These are phyloP conservation scores for Sphaerophoria taeniata DNA, from an alignment of 2,888 invertebrate genomes.

Conservation along the genomic window DNA sequence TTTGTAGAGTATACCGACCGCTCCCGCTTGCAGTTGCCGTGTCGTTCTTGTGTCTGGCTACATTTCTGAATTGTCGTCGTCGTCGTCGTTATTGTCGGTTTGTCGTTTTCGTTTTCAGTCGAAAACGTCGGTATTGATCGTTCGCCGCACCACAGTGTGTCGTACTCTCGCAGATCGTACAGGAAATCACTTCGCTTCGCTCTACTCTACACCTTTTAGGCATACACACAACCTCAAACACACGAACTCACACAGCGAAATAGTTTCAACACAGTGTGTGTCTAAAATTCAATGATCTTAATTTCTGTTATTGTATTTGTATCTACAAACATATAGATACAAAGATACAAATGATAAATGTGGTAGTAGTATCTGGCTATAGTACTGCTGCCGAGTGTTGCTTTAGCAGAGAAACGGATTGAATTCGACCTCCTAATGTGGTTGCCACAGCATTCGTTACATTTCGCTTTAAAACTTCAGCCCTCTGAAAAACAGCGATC, in stretches of 20 bases:
- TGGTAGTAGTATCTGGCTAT: conserved; percentile 43
- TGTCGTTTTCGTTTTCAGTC: conserved; percentile 63
- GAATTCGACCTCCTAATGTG: conserved; percentile 73
- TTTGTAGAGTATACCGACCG: conserved; percentile 30
- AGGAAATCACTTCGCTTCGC: conserved; percentile 58
- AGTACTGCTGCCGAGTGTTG: background rate
- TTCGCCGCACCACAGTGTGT: conserved; percentile 3
- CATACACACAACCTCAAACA: conserved; percentile 39
- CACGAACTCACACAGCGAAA: background rate
- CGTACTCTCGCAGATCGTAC: conserved; percentile 32
- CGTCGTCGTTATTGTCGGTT: conserved; percentile 23
- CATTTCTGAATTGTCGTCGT: conserved; percentile 31
- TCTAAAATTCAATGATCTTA: conserved; percentile 34
- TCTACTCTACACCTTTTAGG: conserved; percentile 53
- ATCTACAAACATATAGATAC: conserved; percentile 8
- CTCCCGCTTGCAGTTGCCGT: conserved; percentile 41
- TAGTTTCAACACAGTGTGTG: background rate
- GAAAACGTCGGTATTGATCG: conserved; percentile 59
- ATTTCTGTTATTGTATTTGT: conserved; percentile 24
- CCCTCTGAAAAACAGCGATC: conserved; percentile 73
- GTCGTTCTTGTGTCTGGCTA: conserved; percentile 13
- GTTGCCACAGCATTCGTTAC: conserved; percentile 73
- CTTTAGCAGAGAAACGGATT: conserved; percentile 66
- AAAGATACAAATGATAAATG: conserved; percentile 10
- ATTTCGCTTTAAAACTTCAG: conserved; percentile 74